Base-by-base conservation (phyloP, 2,888 invertebrate species). In the Brenthis daphne region DNA sequence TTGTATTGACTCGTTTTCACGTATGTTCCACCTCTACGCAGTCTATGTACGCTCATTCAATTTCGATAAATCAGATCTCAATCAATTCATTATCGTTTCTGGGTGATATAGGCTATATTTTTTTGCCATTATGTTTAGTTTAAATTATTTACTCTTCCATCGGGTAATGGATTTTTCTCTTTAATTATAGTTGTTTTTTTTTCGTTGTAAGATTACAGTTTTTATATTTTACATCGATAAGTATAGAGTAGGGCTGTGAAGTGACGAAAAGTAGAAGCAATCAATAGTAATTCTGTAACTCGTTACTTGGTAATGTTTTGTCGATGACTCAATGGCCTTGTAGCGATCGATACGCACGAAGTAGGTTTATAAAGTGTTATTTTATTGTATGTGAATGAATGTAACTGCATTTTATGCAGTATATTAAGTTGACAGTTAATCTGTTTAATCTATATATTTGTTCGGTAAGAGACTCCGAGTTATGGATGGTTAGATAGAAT, bases 281-380 rank as follows among this genome's bases (percentile, higher is more conserved):
- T 75, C 74, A 73, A 76, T 75, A 73, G 65, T 58, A 55, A 69
- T 69, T 67, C 61, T 43, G 67, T 63, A 69, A 70, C 73, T 75
- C 71, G 74, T 76, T 73, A 73, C 73, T 73, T 72, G 63, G 74
- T 72, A 73, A 74, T 75, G 78, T 74, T 78, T 77, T 77, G 77
- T 83, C 76, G 77, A 81, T 82, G 78, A 70, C 71, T 67, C 64
- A 54, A 68, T 64, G 71, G 65, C 67, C 69, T 67, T 66, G 71
- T 74, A 50, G 33, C 66, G 77, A 77, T 80, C 79, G 85, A 82
- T 82, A 83, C 82, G 83, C 85, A 85, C 84, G 85, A 71, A 70
- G 61, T 51, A 71, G 65, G 72, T 56, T 63, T 67, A 69, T 64
- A 67, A 64, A 67, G 53, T 57, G 60, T 55, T 64, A 48, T 65